Conservation (phyloP, 2,113 vertebrate species). For the Arothron firmamentum region DNA sequence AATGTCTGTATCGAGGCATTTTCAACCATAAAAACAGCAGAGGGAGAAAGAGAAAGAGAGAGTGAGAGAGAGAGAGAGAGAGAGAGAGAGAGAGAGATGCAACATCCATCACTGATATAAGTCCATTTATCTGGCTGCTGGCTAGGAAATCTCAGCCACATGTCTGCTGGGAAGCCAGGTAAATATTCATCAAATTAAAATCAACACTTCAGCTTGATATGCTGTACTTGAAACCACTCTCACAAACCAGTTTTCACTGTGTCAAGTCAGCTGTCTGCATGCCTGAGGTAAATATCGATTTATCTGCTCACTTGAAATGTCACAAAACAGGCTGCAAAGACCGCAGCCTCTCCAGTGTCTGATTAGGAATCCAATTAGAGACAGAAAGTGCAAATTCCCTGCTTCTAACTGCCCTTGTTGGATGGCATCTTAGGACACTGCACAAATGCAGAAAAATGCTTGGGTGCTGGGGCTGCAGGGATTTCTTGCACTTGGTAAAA, state of each 20-base stretch:
- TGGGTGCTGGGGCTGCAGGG: constrained; percentile 59
- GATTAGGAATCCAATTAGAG: constrained; percentile 63
- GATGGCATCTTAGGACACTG: constrained; percentile 60
- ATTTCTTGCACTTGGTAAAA: constrained; percentile 71
- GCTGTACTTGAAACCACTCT: background rate
- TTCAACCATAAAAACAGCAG: too few relatives aligned
- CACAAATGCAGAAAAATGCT: constrained; percentile 54
- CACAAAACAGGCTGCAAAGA: constrained; percentile 23
- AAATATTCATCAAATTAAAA: background rate
- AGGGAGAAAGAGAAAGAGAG: too few relatives aligned
- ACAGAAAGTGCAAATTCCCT: constrained; percentile 33
- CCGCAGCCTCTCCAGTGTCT: constrained; percentile 42
- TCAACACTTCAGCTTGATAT: background rate
- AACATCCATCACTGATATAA: too few relatives aligned
- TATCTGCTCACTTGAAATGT: constrained; percentile 19
- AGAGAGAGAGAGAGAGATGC: too few relatives aligned
- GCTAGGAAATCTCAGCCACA: too few relatives aligned
- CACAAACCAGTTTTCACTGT: constrained; percentile 14
- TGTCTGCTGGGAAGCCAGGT: too few relatives aligned
- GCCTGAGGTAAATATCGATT: constrained; percentile 32
- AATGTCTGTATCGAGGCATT: too few relatives aligned
- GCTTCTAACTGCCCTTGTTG: constrained; percentile 33
- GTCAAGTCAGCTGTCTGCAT: constrained; percentile 28
- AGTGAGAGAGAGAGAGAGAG: too few relatives aligned
- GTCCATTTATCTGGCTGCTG: too few relatives aligned